A percentile compares a stretch with the other conserved stretches of the same genome.
Evolutionary conservation across 2,113 vertebrate species (phyloP).

Genomic region (Pithys albifrons): DNA sequence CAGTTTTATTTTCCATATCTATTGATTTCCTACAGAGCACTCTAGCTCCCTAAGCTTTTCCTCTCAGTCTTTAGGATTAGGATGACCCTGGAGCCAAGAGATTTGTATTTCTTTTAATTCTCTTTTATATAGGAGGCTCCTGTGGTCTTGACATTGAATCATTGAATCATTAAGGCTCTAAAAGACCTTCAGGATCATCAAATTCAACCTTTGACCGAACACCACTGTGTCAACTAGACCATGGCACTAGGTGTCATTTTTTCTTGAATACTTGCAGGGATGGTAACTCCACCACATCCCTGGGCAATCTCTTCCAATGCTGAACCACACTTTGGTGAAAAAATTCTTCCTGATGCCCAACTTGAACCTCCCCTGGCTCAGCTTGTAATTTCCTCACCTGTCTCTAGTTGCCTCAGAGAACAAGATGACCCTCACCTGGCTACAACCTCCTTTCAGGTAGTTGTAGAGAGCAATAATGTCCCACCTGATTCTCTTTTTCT

Average conservation of each 20-base stretch:
- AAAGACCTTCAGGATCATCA: neutral
- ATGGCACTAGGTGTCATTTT: neutral
- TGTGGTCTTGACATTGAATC: neutral
- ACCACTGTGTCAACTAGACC: neutral
- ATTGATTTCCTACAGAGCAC: neutral
- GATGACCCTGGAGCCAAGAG: neutral
- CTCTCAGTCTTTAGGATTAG: neutral
- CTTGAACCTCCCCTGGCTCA: neutral
- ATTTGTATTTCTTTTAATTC: neutral
- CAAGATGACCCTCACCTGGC: neutral
- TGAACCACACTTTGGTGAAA: neutral
- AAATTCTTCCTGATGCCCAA: neutral
- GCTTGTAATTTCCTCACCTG: neutral
- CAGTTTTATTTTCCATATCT: neutral
- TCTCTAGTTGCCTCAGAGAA: fast-evolving
- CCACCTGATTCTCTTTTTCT: neutral
- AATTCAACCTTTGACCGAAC: neutral
- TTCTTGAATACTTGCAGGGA: neutral
- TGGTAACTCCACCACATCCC: neutral
- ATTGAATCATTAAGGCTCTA: neutral
- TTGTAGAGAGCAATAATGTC: neutral
- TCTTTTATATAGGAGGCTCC: neutral
- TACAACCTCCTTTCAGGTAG: neutral
- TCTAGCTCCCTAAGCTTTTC: neutral
- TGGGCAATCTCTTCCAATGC: neutral